Percentiles rank a stretch among this genome's conserved stretches.
Evolutionary conservation across 1,140 invertebrate genomes (phyloP).

Genomic region (Procambarus clarkii): DNA sequence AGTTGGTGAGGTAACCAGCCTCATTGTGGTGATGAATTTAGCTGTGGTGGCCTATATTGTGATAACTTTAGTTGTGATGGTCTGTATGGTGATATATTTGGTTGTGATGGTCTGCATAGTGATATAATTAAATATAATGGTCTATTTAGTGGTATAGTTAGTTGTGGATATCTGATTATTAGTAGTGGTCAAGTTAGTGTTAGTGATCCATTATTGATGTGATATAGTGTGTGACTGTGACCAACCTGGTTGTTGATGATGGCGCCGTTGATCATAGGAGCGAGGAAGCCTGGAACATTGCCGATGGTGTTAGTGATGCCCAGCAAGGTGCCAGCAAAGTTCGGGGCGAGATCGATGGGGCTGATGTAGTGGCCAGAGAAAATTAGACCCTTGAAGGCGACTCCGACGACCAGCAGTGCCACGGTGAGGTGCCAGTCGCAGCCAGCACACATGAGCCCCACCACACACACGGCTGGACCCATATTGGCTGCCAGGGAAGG

Average conservation of each 20-base stretch:
- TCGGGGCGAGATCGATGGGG: slow-evolving; percentile 85
- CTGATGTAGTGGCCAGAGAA: slow-evolving; percentile 77
- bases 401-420: slow-evolving; percentile 83
- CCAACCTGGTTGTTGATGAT: slow-evolving; percentile 74
- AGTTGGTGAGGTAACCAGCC: too few species aligned
- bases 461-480: slow-evolving; percentile 84
- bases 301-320: slow-evolving; percentile 81
- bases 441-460: slow-evolving; percentile 86
- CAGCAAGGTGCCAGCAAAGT: slow-evolving; percentile 85
- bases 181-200: too few species aligned
- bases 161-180: too few species aligned
- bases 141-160: too few species aligned
- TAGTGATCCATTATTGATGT: too few species aligned
- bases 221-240: too few species aligned
- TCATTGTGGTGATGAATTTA: too few species aligned
- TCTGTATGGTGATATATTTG: too few species aligned
- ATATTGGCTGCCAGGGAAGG: slow-evolving; percentile 79
- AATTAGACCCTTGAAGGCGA: slow-evolving; percentile 83
- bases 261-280: slow-evolving; percentile 78
- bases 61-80: too few species aligned
- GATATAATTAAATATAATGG: too few species aligned
- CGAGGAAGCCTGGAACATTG: slow-evolving; percentile 75
- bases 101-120: too few species aligned
- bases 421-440: slow-evolving; percentile 84
- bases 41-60: too few species aligned